phyloP scores from a whole-genome alignment of 2,888 invertebrate genomes.

The Ceriagrion tenellum region DNA sequence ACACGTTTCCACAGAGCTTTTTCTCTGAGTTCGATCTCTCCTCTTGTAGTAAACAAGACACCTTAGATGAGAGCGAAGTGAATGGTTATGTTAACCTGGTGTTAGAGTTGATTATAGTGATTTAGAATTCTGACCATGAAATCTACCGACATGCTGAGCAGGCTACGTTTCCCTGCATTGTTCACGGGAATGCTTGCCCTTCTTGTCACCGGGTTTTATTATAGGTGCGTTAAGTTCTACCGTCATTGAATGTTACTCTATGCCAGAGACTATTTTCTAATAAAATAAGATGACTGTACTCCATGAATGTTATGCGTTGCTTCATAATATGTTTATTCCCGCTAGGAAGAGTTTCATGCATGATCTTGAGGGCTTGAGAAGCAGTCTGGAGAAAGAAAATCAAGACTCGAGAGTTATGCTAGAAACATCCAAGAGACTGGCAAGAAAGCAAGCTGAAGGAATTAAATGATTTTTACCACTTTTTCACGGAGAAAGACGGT shows the following conservation, averaged over 20 bases:
- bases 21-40: no score
- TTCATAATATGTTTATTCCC: neutral
- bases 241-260: neutral
- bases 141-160: neutral
- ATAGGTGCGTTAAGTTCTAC: neutral
- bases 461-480: neutral
- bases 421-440: neutral
- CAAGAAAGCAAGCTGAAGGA: neutral
- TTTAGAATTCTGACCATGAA: neutral
- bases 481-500: no score
- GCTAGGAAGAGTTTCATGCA: slow-evolving; percentile 59
- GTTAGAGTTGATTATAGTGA: no score
- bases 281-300: neutral
- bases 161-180: slow-evolving; percentile 18
- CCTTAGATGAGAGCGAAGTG: no score
- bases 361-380: slow-evolving; percentile 26
- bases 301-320: no score
- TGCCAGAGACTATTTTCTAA: neutral
- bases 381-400: slow-evolving; percentile 49
- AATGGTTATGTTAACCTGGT: no score
- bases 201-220: neutral
- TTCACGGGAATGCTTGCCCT: slow-evolving; percentile 39
- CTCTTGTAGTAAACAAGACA: no score
- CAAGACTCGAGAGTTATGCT: slow-evolving; percentile 16
- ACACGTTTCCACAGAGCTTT: no score